These are phyloP conservation scores for Lepetodrilus schrolli DNA, from an alignment of 2,888 invertebrate genomes.

Conservation along the genomic window DNA sequence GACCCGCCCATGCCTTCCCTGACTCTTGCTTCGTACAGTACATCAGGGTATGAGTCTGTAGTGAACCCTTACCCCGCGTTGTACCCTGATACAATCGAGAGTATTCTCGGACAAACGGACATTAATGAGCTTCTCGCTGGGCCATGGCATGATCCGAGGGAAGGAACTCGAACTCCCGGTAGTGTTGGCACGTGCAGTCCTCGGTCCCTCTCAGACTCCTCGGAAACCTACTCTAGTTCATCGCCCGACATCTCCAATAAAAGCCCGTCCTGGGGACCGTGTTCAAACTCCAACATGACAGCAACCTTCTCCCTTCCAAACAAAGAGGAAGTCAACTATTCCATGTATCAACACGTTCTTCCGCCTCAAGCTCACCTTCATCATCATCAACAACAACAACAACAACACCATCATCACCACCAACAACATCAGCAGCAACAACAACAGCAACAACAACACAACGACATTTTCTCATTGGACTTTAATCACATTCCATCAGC, in stretches of 20 bases:
- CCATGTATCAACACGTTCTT: not conserved
- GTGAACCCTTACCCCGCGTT: constrained; percentile 35
- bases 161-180: constrained; percentile 40
- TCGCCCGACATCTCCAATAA: constrained; percentile 32
- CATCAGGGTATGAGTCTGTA: not conserved
- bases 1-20: not conserved
- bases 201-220: constrained; percentile 51
- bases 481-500: not conserved
- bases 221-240: constrained; percentile 43
- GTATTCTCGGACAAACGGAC: constrained; percentile 59
- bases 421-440: constrained; percentile 24
- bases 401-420: constrained; percentile 5
- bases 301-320: not conserved
- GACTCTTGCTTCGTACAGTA: not conserved
- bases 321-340: constrained; percentile 1
- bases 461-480: not conserved
- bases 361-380: not conserved
- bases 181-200: constrained; percentile 50
- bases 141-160: constrained; percentile 49
- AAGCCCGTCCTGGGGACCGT: constrained; percentile 34
- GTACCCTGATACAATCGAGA: constrained; percentile 58
- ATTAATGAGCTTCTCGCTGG: constrained; percentile 57
- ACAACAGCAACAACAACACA: not conserved
- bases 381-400: constrained; percentile 22
- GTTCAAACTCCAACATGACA: constrained; percentile 3